Base-by-base conservation (phyloP, 2,797 vertebrate genomes). In the Ambastaia sidthimunki region DNA sequence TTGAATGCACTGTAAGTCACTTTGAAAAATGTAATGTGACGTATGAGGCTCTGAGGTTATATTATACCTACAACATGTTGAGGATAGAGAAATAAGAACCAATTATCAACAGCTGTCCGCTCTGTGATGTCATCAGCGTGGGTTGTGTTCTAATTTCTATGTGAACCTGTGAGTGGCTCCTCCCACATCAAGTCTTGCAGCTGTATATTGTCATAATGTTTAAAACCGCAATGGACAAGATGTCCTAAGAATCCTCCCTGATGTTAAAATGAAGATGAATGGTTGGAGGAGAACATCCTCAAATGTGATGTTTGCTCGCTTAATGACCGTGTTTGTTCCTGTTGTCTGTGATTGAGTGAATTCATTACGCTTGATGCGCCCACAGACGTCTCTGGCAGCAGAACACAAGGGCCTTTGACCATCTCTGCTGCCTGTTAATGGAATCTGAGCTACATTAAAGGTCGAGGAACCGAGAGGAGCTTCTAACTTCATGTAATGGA, bases 311-410 rank as follows among this genome's bases (percentile, higher is more conserved):
- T 80, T 80, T 83, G 69, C 76, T 71, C 37, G 9, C 52, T 71
- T 85, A 82, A 85, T 80, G 84, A 66, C 23, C 4, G 19, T 82
- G 67, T 81, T 84, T 84, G 78, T 82, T 78, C 69, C 76, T 68
- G 4, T 23, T 71, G 76, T 62, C 67, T 80, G 74, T 87, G 80
- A 88, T 84, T 83, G 82, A 87, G 78, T 70, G 54, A 67, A 66
- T 85, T 86, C 75, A 85, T 85, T 88, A 87, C 76, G 21, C 60
- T 63, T 41, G 31, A 59, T 55, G 69, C 15, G 12, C 76, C 79
- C n/a, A 74, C 48, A 25, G 34, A 76, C n/a, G 71, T 71, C 19
- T 78, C 69, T 78, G 68, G 80, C 74, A 65, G 67, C 7, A 60
- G 65, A 69, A 63, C 54, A 76, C 62, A 60, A 57, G 47, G 54